Evolutionary conservation across 2,113 vertebrate genomes (phyloP), one percentile per base, ranked within the genome.

Genomic region (Podiceps cristatus): DNA sequence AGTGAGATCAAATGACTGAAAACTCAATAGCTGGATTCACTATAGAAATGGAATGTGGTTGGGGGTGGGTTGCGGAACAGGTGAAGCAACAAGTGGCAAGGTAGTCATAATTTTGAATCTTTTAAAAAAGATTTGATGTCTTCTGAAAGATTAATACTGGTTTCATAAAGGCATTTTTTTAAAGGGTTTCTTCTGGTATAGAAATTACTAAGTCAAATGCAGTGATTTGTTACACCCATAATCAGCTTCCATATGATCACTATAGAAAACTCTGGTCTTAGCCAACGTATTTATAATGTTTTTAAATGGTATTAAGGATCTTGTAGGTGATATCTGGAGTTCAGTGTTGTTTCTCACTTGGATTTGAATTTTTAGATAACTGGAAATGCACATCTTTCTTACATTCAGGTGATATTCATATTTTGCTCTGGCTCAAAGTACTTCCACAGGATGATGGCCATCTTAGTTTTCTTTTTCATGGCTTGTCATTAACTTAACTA

Each of bases 121-220:
- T 76, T 86, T 64, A 10, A 31, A 88, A 78, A 68, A 18, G 2
- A 44, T 50, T 47, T 63, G 5, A 44, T 77, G 8, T 72, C 45
- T 91, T 66, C 53, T 81, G 45, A 55, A 94, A 94, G 31, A 24
- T 50, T 18, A 55, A 19, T 87, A 25, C 60, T 82, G 23, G 27
- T 85, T 91, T 95, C 28, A 13, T 56, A 40, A 85, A 75, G 64
- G 33, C 22, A 45, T 93, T 90, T 94, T 76, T 84, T 93, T 85
- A 68, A 85, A 60, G 23, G 2, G 3, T 59, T 94, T 13, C 25
- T 91, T 68, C 62, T 50, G 11, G 4, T 66, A 58, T 31, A 28
- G 69, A 86, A 93, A 76, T 82, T 64, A 71, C 59, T 55, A n/a
- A 72, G 37, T 82, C 60, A 82, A 79, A 82, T 76, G 35, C 52